phyloP scores from a whole-genome alignment of 2,888 invertebrate species.

The Nebria salina region DNA sequence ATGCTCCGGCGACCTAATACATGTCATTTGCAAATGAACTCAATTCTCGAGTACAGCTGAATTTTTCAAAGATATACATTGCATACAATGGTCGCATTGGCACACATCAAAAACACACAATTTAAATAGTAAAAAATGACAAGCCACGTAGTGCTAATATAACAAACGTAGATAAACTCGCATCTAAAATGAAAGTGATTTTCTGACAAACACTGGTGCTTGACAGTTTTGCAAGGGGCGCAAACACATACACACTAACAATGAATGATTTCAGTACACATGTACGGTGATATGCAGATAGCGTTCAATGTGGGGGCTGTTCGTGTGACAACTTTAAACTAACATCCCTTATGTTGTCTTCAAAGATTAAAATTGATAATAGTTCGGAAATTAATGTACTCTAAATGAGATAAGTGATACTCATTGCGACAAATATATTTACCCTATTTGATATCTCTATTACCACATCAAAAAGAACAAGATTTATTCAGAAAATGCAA shows the following conservation, averaged over 20 bases:
- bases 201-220: constrained; percentile 11
- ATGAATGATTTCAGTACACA: background rate
- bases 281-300: background rate
- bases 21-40: constrained; percentile 11
- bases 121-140: constrained; percentile 21
- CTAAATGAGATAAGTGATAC: too few relatives aligned
- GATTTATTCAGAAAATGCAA: too few relatives aligned
- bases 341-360: background rate
- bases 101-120: constrained; percentile 22
- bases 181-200: constrained; percentile 19
- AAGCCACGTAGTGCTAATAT: constrained; percentile 14
- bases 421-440: too few relatives aligned
- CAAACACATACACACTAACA: background rate
- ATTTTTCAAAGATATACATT: background rate
- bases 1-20: background rate
- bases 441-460: too few relatives aligned
- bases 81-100: background rate
- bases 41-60: background rate
- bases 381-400: background rate
- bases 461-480: too few relatives aligned
- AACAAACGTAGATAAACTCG: constrained; percentile 13
- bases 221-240: constrained; percentile 3
- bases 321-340: background rate
- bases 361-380: background rate
- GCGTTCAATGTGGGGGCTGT: background rate